phyloP scores from a whole-genome alignment of 2,888 invertebrate species.

The Leptopilina syphax region DNA sequence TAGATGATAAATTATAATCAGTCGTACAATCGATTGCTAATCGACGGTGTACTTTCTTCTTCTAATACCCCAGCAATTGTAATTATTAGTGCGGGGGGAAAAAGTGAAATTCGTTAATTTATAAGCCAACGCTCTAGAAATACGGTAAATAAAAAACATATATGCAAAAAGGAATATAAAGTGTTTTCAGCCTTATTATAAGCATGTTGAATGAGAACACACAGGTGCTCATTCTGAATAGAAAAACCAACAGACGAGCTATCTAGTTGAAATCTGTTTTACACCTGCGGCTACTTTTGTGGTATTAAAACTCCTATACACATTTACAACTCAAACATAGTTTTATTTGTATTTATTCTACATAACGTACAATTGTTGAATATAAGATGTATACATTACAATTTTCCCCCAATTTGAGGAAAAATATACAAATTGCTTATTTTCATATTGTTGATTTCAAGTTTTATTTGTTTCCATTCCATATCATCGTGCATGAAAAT shows the following conservation, averaged over 20 bases:
- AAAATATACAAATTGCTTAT: no score
- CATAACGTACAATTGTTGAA: no score
- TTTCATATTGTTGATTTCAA: no score
- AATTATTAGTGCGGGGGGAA: background rate
- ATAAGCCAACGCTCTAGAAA: background rate
- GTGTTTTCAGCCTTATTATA: background rate
- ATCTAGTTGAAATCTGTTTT: constrained; percentile 9
- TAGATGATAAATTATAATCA: background rate
- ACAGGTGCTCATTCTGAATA: constrained; percentile 1
- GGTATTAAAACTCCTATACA: background rate
- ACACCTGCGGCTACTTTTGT: constrained; percentile 5
- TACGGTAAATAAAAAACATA: background rate
- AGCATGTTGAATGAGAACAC: constrained; percentile 3
- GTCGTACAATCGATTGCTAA: no score
- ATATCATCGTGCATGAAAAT: no score
- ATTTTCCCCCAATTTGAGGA: no score
- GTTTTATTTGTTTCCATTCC: no score
- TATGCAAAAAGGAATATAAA: background rate
- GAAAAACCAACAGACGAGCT: constrained; percentile 5
- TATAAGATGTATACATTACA: no score
- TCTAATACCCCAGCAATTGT: no score
- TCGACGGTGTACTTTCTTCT: no score
- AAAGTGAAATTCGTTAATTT: background rate
- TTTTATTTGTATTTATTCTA: no score
- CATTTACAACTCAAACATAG: no score